Evolutionary conservation across 2,888 invertebrate species (phyloP), one percentile per base, ranked within the genome.

Genomic region (Beris morrisii): DNA sequence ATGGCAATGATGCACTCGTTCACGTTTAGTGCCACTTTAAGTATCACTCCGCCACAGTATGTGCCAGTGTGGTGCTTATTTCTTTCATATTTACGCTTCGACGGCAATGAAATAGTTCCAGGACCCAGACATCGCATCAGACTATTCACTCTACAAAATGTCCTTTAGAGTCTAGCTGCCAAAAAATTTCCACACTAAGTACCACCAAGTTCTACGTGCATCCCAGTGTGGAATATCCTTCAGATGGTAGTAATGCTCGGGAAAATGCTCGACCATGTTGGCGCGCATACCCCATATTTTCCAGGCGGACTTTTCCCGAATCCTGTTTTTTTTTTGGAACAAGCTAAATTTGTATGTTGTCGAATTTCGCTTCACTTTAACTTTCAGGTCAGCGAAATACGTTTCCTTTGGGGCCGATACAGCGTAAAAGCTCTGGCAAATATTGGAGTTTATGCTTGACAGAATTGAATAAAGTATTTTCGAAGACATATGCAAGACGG

Each of bases 371-470:
- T 11, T 30, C 44, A 22, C 7, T 13, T 15, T 7, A 22, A 43
- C 4, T 44, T 44, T 15, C 43, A 31, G 54, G 28, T 54, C 31
- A 15, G 9, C 11, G 28, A 7, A 54, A n/a, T 31, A 15, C n/a
- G 15, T 13, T 48, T 48, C 48, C 48, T 48, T 15, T n/a, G 32
- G 9, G 59, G 30, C 22, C 15, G 50, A 59, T 59, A 48, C 48
- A 50, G 38, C 50, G 50, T 59, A 59, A 48, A 59, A 59, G 59
- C 59, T 50, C 48, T 32, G 12, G 44, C 55, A 64, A 64, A 64
- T 64, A 64, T 64, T 64, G 55, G 32, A 64, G 64, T 64, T 64
- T 64, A 64, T 56, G 64, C 54, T 55, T 64, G 64, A 64, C 54
- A 32, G 55, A 56, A 48, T 64, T 55, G 53, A 63, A 63, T 63